Percentiles rank a stretch among this genome's conserved stretches.
phyloP scores from a whole-genome alignment of 2,113 vertebrate species.

The Sporophila hypoxantha region DNA sequence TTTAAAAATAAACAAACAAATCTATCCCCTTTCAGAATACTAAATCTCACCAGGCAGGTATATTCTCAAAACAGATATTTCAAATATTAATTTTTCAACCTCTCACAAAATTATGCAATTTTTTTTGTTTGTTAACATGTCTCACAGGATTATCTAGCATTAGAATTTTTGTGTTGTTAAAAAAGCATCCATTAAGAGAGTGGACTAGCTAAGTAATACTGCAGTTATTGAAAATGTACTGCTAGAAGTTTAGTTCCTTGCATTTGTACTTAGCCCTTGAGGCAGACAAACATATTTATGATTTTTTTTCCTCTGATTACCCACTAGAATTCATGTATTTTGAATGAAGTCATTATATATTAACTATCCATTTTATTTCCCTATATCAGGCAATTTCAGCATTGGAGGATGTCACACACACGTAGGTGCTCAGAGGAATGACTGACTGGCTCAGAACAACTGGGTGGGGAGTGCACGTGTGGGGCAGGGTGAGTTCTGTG shows the following conservation, averaged over 20 bases:
- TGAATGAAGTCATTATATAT: neutral
- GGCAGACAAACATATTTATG: neutral
- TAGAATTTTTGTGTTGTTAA: neutral
- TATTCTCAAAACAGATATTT: neutral
- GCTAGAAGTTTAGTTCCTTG: neutral
- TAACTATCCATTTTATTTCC: neutral
- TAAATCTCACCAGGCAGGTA: neutral
- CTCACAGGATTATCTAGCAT: neutral
- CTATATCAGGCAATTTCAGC: neutral
- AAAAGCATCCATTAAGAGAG: neutral
- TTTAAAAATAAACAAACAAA: neutral
- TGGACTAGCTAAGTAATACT: neutral
- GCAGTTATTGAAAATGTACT: neutral
- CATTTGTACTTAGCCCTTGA: neutral
- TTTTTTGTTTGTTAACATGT: neutral
- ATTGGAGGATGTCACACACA: neutral
- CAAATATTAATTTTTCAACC: neutral
- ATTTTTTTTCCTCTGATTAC: neutral
- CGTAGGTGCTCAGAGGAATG: neutral
- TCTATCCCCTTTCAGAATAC: neutral
- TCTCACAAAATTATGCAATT: neutral
- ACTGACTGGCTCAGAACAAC: neutral
- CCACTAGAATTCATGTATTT: neutral
- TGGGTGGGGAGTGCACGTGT: neutral
- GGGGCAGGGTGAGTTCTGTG: neutral